Conservation (phyloP, 2,113 vertebrate species). For the Labeo catla region DNA sequence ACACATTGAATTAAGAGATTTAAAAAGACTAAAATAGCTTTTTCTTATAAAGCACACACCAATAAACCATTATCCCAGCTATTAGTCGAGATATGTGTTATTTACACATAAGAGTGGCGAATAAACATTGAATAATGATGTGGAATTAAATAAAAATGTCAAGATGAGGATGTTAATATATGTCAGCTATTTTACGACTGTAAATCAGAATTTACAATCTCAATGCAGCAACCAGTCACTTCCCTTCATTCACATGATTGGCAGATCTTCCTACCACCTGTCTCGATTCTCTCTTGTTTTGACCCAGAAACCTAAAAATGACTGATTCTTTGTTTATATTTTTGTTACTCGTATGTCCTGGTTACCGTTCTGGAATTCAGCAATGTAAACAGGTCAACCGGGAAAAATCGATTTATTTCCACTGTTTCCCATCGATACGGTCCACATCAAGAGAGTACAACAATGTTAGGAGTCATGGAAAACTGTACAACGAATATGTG, state of each 20-base stretch:
- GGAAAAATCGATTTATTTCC: conserved; percentile 55
- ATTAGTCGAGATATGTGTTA: not conserved
- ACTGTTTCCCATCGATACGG: conserved; percentile 50
- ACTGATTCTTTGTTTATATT: not conserved
- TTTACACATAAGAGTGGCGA: not conserved
- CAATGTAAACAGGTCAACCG: conserved; percentile 55
- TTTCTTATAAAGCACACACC: too few relatives aligned
- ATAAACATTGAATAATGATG: not conserved
- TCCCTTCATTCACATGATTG: not conserved
- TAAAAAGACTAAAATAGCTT: too few relatives aligned
- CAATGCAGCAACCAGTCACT: not conserved
- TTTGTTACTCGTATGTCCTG: not conserved
- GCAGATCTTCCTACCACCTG: not conserved
- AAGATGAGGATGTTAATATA: not conserved
- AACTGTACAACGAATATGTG: conserved; percentile 28
- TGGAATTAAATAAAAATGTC: not conserved
- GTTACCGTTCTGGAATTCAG: not conserved
- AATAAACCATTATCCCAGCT: not conserved
- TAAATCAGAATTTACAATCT: not conserved
- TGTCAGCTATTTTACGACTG: not conserved
- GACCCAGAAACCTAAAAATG: not conserved
- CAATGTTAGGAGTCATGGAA: conserved; percentile 40
- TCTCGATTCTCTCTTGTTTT: not conserved
- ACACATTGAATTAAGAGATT: too few relatives aligned
- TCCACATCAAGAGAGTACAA: not conserved